phyloP scores from a whole-genome alignment of 2,888 invertebrate genomes.

The Platycheirus albimanus region DNA sequence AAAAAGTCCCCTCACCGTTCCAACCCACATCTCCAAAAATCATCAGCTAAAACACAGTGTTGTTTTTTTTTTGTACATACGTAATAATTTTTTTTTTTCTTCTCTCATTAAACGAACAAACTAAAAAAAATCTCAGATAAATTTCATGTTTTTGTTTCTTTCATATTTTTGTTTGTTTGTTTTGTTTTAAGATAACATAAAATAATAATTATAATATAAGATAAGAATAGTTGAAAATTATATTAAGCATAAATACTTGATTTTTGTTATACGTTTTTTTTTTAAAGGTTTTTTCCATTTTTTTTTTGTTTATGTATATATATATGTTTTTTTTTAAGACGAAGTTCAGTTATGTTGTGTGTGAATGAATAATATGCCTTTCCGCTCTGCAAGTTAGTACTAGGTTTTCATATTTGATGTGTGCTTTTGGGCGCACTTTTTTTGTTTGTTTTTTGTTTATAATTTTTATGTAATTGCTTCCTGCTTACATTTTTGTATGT shows the following conservation, averaged over 20 bases:
- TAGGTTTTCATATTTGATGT: constrained; percentile 42
- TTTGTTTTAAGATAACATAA: constrained; percentile 75
- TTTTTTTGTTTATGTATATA: constrained; percentile 42
- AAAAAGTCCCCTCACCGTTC: too few species aligned
- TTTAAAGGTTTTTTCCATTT: constrained; percentile 53
- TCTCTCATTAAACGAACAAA: constrained; percentile 56
- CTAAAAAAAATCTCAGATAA: constrained; percentile 49
- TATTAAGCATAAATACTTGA: constrained; percentile 76
- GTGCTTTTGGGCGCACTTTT: constrained; percentile 31
- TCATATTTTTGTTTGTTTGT: constrained; percentile 43
- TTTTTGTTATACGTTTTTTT: constrained; percentile 74
- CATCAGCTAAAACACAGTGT: constrained; percentile 18
- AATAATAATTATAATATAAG: constrained; percentile 75
- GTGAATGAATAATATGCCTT: constrained; percentile 72
- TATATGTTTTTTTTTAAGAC: constrained; percentile 63
- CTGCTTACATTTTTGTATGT: constrained; percentile 43
- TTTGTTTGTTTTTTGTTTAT: not conserved
- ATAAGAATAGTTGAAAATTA: constrained; percentile 76
- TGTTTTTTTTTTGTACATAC: constrained; percentile 47
- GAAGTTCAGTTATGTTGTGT: constrained; percentile 69
- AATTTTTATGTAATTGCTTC: constrained; percentile 55
- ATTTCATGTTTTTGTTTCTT: constrained; percentile 59
- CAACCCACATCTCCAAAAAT: too few species aligned
- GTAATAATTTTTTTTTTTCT: constrained; percentile 44
- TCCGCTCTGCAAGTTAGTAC: constrained; percentile 68